Evolutionary conservation across 2,888 invertebrate genomes (phyloP), one percentile per base, ranked within the genome.

Genomic region (Melolontha melolontha): DNA sequence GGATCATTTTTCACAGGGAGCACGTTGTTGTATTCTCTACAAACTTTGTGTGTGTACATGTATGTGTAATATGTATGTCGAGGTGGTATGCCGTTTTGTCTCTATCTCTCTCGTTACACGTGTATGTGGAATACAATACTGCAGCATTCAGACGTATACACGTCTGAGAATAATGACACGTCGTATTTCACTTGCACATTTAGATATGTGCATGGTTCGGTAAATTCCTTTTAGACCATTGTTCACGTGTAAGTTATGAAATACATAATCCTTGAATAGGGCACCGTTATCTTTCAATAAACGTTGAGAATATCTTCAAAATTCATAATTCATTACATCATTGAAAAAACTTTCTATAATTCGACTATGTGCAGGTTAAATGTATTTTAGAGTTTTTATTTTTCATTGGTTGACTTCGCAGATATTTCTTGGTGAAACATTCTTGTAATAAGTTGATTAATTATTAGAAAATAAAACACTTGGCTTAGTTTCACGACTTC

Each of bases 1-100:
- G 59, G 47, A 47, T 62, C 59, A 62, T 62, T 47, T 59, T 62
- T 62, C 59, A 62, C 59, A 47, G 39, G 39, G 42, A 42, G 59
- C 14, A 47, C 47, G 27, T 42, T 57, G 29, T 42, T 22, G 59
- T 47, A 47, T 47, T 44, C 59, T 29, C 12, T 44, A 27, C 59
- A 42, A 44, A 47, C 59, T 29, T 17, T 59, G 44, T 59, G 47
- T 16, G 17, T n/a, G 27, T 27, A 17, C 42, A 34, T 6, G 34
- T 34, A 34, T 6, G 34, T 34, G 6, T 34, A 34, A 34, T 34
- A 34, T 34, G 34, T 34, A 34, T 34, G 34, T 34, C 34, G 34
- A 10, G 34, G 6, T 8, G 34, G 34, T 34, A 34, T 34, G 34
- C 34, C 34, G 6, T 42, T 12, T 34, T 17, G 27, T 57, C 14